Conservation (phyloP, 92 coral and sea anemone species). For the Pocillopora meandrina region DNA sequence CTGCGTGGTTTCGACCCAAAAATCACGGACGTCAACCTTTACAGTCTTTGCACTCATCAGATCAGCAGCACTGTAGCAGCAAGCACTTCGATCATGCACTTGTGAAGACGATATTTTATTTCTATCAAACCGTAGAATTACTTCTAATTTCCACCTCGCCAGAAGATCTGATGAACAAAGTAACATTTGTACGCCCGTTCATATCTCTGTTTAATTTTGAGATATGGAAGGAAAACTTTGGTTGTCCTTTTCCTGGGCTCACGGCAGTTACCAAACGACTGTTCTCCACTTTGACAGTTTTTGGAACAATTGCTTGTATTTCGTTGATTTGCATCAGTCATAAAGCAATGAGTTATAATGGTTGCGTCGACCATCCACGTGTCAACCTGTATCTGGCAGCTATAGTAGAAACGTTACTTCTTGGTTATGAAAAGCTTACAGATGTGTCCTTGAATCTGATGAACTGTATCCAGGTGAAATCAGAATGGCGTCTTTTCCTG, state of each 20-base stretch:
- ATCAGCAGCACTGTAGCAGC: background rate
- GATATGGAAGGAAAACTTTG: constrained; percentile 8
- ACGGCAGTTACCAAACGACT: constrained; percentile 51
- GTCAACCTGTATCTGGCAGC: constrained; percentile 25
- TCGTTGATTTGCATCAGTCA: constrained; percentile 20
- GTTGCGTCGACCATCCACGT: background rate
- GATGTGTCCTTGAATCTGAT: constrained; percentile 41
- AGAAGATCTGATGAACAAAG: background rate
- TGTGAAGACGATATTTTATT: constrained; percentile 15
- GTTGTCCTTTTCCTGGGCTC: constrained; percentile 59
- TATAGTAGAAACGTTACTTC: constrained; percentile 37
- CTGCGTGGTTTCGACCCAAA: background rate
- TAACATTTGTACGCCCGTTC: constrained; percentile 20
- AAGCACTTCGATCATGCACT: background rate
- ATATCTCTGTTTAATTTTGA: constrained; percentile 43
- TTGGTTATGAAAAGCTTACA: constrained; percentile 53
- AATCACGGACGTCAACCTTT: background rate
- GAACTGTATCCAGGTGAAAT: constrained; percentile 32
- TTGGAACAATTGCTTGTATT: constrained; percentile 33
- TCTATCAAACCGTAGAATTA: constrained; percentile 8
- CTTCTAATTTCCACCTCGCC: background rate
- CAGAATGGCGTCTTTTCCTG: constrained; percentile 27
- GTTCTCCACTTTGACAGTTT: constrained; percentile 26
- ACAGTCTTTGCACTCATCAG: background rate
- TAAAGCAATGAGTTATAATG: background rate